Conservation (phyloP, 2,113 vertebrate genomes). For the Elaphurus davidianus region DNA sequence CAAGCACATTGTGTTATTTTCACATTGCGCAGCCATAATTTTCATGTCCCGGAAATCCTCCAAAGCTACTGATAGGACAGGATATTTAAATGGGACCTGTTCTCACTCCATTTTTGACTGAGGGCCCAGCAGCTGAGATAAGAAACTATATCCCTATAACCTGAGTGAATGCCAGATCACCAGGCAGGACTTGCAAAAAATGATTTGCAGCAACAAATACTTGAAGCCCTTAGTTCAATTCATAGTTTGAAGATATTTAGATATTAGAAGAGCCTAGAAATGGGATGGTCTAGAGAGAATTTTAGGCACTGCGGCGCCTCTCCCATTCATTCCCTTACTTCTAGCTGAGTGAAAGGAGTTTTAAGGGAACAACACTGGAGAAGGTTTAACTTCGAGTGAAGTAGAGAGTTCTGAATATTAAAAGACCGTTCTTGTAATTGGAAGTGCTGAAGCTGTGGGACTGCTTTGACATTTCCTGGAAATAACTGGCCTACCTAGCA, state of each 20-base stretch:
- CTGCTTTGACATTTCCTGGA: neutral
- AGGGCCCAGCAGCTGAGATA: neutral
- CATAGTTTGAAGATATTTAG: neutral
- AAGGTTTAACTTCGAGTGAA: neutral
- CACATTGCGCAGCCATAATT: neutral
- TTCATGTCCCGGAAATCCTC: neutral
- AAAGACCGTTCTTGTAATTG: neutral
- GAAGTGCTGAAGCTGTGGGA: neutral
- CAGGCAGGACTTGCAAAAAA: neutral
- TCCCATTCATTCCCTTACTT: accelerated
- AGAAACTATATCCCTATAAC: neutral
- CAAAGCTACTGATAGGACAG: neutral
- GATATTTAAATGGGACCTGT: neutral
- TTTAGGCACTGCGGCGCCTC: neutral
- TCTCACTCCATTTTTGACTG: neutral
- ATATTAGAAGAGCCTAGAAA: neutral
- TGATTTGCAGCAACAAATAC: neutral
- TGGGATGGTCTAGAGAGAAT: neutral
- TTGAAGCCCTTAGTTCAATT: neutral
- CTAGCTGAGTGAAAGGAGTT: neutral
- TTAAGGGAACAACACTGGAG: neutral
- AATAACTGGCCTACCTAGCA: neutral
- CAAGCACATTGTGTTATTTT: neutral
- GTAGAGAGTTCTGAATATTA: neutral
- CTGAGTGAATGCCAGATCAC: neutral